phyloP scores from a whole-genome alignment of 2,797 vertebrate genomes.

The Pseudotriccus pelzelni region DNA sequence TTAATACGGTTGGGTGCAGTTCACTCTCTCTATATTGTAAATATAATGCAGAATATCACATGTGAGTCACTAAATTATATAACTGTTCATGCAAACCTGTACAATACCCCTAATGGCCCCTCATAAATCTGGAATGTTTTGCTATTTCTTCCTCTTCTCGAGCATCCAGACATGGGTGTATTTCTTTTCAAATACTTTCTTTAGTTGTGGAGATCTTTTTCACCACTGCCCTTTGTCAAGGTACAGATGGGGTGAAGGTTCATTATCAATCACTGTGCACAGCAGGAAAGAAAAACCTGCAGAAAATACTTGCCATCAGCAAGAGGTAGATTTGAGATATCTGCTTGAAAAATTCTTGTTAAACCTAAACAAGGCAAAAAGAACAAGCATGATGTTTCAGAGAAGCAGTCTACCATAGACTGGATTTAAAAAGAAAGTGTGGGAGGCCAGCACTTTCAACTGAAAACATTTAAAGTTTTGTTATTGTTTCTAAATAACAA shows the following conservation, averaged over 20 bases:
- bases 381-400: not conserved
- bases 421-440: not conserved
- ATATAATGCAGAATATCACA: constrained; percentile 20
- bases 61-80: constrained; percentile 39
- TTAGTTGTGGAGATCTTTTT: not conserved
- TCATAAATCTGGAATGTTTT: constrained; percentile 37
- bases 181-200: constrained; percentile 19
- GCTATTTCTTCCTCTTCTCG: not conserved
- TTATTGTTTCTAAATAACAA: not conserved
- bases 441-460: not conserved
- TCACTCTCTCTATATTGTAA: not conserved
- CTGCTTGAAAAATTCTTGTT: not conserved
- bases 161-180: not conserved
- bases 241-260: not conserved
- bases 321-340: not conserved
- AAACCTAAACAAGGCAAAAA: not conserved
- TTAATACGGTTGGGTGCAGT: constrained; percentile 5
- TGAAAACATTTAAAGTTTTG: not conserved
- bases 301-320: not conserved
- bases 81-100: not conserved
- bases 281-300: not conserved
- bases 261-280: not conserved
- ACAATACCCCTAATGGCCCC: not conserved
- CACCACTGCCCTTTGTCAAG: not conserved
- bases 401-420: not conserved